Conservation (phyloP, 2,888 invertebrate species). For the Colletes collaris region DNA sequence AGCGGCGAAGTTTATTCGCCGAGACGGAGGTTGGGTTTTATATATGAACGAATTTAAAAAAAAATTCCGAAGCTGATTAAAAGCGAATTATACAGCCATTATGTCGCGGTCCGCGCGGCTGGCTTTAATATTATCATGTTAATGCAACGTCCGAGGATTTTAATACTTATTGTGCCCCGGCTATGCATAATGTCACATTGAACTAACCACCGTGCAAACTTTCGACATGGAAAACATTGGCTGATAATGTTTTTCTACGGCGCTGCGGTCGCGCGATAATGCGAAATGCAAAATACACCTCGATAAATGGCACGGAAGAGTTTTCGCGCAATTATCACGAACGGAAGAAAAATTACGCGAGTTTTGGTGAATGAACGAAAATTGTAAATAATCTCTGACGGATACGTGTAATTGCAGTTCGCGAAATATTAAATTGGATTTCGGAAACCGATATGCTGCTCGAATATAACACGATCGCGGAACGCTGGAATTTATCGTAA, state of each 20-base stretch:
- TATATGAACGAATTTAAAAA: background rate
- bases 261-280: background rate
- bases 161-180: background rate
- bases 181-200: background rate
- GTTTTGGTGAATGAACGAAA: no score
- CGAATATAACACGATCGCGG: no score
- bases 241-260: background rate
- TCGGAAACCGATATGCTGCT: no score
- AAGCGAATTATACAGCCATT: slow-evolving; percentile 15
- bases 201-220: background rate
- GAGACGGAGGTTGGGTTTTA: background rate
- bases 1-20: background rate
- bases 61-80: background rate
- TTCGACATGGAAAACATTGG: background rate
- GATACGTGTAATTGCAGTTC: no score
- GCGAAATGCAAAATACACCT: no score
- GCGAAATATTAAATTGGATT: no score
- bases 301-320: no score
- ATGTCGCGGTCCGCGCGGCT: background rate
- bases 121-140: slow-evolving; percentile 10
- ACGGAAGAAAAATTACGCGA: no score
- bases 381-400: no score
- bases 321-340: no score
- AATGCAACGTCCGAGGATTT: slow-evolving; percentile 12
- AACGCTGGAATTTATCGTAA: no score